Evolutionary conservation across 1,140 invertebrate species (phyloP).

Genomic region (Drosophila watanabei): DNA sequence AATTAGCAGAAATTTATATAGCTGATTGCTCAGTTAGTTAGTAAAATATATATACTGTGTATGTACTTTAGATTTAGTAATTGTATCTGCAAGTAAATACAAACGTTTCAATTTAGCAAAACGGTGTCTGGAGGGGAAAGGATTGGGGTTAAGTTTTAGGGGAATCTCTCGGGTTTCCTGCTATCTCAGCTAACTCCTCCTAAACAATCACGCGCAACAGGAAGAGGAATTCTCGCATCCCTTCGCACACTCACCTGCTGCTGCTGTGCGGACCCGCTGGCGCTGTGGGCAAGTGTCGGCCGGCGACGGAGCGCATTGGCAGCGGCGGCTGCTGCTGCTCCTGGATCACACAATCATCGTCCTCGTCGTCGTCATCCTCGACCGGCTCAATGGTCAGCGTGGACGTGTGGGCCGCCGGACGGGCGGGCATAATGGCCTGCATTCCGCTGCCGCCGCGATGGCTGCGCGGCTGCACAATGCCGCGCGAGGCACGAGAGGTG

Average conservation of each 20-base stretch:
- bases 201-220: conserved; percentile 34
- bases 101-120: conserved; percentile 71
- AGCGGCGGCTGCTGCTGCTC: conserved; percentile 51
- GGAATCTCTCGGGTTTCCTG: conserved; percentile 6
- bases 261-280: conserved; percentile 76
- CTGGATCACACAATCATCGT: conserved; percentile 76
- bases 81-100: conserved; percentile 84
- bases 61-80: conserved; percentile 80
- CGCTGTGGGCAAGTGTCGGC: conserved; percentile 67
- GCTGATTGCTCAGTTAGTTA: conserved; percentile 48
- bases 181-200: conserved; percentile 27
- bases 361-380: conserved; percentile 78
- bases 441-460: conserved; percentile 32
- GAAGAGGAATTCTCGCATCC: conserved; percentile 9
- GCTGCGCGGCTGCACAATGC: conserved; percentile 37
- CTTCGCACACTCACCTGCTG: conserved; percentile 61
- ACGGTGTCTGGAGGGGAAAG: conserved; percentile 11
- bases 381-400: conserved; percentile 78
- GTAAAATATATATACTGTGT: conserved; percentile 69
- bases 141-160: neutral
- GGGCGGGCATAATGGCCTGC: conserved; percentile 59
- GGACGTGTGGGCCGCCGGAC: conserved; percentile 73
- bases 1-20: conserved; percentile 74
- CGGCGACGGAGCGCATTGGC: conserved; percentile 36
- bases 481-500: conserved; percentile 86